A percentile compares a stretch with the other conserved stretches of the same genome.
Evolutionary conservation across 64 coral and sea anemone genomes (phyloP).

Genomic region (Acropora yongei): DNA sequence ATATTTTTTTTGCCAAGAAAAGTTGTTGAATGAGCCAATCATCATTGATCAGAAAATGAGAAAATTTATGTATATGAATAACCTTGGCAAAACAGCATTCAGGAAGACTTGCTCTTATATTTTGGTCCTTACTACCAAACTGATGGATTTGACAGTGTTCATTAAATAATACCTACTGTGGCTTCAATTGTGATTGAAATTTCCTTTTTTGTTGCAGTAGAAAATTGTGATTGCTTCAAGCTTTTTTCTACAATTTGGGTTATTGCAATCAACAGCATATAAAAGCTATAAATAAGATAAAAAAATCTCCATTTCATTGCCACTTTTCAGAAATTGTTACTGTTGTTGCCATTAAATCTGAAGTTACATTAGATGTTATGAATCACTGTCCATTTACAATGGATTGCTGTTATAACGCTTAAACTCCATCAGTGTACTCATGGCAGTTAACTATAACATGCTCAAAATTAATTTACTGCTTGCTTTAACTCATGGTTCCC

Average conservation of each 20-base stretch:
- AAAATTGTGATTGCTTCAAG: background rate
- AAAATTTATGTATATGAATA: too few species aligned
- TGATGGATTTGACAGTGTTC: background rate
- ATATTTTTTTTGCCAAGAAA: too few species aligned
- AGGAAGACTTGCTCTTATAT: too few species aligned
- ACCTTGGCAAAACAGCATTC: too few species aligned
- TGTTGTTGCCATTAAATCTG: background rate
- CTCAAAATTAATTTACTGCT: background rate
- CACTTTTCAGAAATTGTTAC: background rate
- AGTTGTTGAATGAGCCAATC: too few species aligned
- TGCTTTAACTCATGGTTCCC: constrained; percentile 36
- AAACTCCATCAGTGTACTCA: background rate
- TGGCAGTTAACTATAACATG: too few species aligned
- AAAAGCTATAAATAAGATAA: constrained; percentile 83
- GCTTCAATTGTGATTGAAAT: background rate
- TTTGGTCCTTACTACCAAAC: background rate
- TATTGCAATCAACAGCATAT: constrained; percentile 27
- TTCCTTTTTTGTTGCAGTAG: background rate
- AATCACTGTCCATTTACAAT: background rate
- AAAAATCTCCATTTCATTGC: background rate
- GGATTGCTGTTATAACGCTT: background rate
- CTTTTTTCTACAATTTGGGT: constrained; percentile 7
- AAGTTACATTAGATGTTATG: background rate
- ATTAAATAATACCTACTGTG: background rate
- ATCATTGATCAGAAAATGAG: too few species aligned